A percentile compares a stretch with the other conserved stretches of the same genome.
phyloP scores from a whole-genome alignment of 2,888 invertebrate species.

The Colletes collaris region DNA sequence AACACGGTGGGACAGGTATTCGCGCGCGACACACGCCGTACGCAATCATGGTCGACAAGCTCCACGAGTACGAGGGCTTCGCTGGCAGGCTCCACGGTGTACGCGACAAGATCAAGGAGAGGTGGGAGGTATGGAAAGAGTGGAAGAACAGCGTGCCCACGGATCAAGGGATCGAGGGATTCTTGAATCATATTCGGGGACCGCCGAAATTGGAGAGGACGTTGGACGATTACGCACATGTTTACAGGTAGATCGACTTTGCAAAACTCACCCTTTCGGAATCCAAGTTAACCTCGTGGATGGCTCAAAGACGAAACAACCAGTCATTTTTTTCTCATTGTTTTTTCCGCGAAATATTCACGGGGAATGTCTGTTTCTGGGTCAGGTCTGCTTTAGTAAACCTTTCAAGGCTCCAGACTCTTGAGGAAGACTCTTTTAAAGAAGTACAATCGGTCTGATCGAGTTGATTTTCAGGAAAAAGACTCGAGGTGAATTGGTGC shows the following conservation, averaged over 20 bases:
- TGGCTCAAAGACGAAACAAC: too few species aligned
- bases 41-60: constrained; percentile 88
- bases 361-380: too few species aligned
- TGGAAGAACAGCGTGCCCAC: constrained; percentile 78
- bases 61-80: constrained; percentile 91
- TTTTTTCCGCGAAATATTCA: too few species aligned
- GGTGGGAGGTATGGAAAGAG: constrained; percentile 87
- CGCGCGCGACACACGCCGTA: background rate
- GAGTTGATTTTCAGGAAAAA: constrained; percentile 86
- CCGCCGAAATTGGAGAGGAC: constrained; percentile 79
- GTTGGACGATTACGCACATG: constrained; percentile 86
- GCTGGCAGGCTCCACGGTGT: constrained; percentile 88
- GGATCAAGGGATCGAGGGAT: constrained; percentile 77
- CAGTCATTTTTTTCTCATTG: too few species aligned
- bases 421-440: too few species aligned
- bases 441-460: too few species aligned
- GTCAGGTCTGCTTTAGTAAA: too few species aligned
- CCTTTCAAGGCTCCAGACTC: too few species aligned
- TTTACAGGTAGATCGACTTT: constrained; percentile 85
- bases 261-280: too few species aligned
- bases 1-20: background rate
- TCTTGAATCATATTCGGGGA: constrained; percentile 75
- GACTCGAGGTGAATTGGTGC: constrained; percentile 90
- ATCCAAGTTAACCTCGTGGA: too few species aligned
- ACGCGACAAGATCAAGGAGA: constrained; percentile 87